Evolutionary conservation across 2,888 invertebrate species (phyloP).

Genomic region (Cerastoderma edule): DNA sequence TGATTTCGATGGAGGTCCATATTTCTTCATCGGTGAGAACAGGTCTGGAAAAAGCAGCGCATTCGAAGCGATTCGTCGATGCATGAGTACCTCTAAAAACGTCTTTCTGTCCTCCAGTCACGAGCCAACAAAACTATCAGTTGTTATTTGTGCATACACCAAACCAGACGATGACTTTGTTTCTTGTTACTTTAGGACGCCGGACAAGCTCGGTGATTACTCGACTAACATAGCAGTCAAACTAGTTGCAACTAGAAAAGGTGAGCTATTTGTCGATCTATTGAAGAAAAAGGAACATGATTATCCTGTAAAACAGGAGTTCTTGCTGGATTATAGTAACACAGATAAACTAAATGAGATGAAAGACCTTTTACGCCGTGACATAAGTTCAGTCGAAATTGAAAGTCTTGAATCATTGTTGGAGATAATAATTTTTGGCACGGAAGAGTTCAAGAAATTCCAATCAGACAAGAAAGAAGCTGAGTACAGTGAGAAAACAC

Average conservation of each 20-base stretch:
- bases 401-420: too few relatives aligned
- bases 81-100: conserved; percentile 12
- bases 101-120: neutral
- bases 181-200: neutral
- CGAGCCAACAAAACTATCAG: neutral
- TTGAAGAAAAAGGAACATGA: neutral
- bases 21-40: conserved; percentile 27
- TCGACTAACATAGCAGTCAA: neutral
- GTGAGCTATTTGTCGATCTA: neutral
- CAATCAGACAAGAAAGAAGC: neutral
- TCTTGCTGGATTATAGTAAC: too few relatives aligned
- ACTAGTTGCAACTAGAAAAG: neutral
- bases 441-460: too few relatives aligned
- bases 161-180: neutral
- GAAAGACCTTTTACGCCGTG: too few relatives aligned
- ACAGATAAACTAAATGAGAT: too few relatives aligned
- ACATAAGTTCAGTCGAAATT: too few relatives aligned
- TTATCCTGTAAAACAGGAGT: neutral
- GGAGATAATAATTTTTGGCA: too few relatives aligned
- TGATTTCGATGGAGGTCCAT: neutral
- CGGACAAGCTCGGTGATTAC: neutral
- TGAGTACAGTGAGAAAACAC: neutral
- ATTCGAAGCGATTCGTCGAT: conserved; percentile 19
- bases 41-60: conserved; percentile 6
- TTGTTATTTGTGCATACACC: neutral